A percentile compares a stretch with the other conserved stretches of the same genome.
Conservation (phyloP, 2,113 vertebrate genomes). For the Tricholaema leucomelas region DNA sequence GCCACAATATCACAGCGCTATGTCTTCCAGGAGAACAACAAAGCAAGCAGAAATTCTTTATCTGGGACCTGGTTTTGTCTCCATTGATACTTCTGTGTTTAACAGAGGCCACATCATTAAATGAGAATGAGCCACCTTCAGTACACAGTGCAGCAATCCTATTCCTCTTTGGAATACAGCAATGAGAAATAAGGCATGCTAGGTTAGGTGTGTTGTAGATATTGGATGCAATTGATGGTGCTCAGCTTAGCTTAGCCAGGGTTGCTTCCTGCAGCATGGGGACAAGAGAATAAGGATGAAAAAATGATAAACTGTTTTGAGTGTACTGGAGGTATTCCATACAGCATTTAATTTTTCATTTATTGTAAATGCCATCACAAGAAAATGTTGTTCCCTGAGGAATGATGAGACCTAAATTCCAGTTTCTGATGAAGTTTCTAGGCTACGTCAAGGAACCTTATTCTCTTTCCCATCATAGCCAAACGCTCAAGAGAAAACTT, state of each 20-base stretch:
- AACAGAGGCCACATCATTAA: slow-evolving; percentile 40
- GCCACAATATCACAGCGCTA: neutral
- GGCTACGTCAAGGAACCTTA: neutral
- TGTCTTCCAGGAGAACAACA: slow-evolving; percentile 32
- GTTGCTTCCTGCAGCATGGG: neutral
- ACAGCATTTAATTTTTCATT: neutral
- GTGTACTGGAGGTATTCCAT: neutral
- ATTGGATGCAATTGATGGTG: neutral
- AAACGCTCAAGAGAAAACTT: neutral
- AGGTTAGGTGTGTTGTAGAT: neutral
- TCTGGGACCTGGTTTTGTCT: neutral
- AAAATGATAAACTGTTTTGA: neutral
- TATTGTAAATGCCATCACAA: neutral
- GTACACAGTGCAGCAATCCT: accelerated
- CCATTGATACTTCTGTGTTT: slow-evolving; percentile 38
- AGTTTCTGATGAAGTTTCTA: neutral
- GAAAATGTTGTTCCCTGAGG: neutral
- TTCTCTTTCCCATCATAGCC: neutral
- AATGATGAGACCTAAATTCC: neutral
- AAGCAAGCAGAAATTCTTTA: slow-evolving; percentile 35
- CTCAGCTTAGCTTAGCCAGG: neutral
- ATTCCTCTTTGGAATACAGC: neutral
- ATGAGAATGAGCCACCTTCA: neutral
- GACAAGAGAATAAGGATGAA: neutral
- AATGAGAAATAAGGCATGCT: neutral